Percentiles rank a stretch among this genome's conserved stretches.
These are phyloP conservation scores for Pyrrhia umbra DNA, from an alignment of 2,888 invertebrate species.

Conservation along the genomic window DNA sequence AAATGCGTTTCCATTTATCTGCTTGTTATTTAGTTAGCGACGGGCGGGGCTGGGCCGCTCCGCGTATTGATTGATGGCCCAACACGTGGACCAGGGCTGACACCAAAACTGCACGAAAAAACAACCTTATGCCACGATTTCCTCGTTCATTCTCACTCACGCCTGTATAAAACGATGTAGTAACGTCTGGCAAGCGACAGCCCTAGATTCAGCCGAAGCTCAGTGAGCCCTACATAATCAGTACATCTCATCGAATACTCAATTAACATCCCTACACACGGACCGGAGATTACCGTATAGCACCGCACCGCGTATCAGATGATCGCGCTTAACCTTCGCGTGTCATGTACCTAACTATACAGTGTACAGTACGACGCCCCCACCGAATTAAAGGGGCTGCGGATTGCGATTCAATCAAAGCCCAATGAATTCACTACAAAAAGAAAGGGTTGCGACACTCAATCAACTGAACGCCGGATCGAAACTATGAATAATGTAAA, in stretches of 20 bases:
- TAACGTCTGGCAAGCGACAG: constrained; percentile 25
- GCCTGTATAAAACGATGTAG: constrained; percentile 3
- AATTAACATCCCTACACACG: constrained; percentile 79
- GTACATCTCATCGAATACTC: constrained; percentile 78
- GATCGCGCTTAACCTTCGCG: constrained; percentile 75
- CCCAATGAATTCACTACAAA: constrained; percentile 72
- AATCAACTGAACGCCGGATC: constrained; percentile 55
- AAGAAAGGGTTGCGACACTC: constrained; percentile 71
- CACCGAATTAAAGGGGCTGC: constrained; percentile 75
- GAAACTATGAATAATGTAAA: constrained; percentile 63
- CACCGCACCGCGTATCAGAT: constrained; percentile 71
- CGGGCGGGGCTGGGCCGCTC: constrained; percentile 60
- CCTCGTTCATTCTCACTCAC: constrained; percentile 20
- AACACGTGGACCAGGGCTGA: constrained; percentile 73
- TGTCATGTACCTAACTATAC: constrained; percentile 64
- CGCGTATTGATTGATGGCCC: constrained; percentile 80
- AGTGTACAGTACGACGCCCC: constrained; percentile 63
- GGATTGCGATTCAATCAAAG: constrained; percentile 77
- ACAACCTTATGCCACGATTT: constrained; percentile 17
- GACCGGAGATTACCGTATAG: constrained; percentile 76
- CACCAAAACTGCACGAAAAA: constrained; percentile 64
- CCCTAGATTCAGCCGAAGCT: constrained; percentile 52
- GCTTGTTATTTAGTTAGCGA: constrained; percentile 78
- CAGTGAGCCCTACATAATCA: constrained; percentile 73
- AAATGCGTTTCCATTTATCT: constrained; percentile 78